Evolutionary conservation across 2,113 vertebrate genomes (phyloP).

Genomic region (Trochalopteron elliotii): DNA sequence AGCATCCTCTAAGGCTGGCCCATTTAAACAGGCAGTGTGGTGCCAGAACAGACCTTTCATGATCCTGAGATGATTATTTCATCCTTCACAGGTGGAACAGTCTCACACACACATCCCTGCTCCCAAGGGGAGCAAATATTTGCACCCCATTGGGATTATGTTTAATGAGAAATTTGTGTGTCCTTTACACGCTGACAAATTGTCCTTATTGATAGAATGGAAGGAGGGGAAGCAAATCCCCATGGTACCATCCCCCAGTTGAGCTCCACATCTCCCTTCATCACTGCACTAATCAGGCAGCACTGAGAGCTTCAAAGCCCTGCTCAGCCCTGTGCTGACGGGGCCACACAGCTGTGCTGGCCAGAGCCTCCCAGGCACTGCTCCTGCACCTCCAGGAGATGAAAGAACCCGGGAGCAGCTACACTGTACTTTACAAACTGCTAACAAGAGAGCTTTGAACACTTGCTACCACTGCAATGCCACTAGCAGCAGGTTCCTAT

Average conservation of each 20-base stretch:
- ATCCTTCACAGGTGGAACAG: background rate
- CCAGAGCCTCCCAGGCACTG: background rate
- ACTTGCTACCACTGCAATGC: background rate
- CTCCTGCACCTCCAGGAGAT: background rate
- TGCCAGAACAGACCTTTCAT: background rate
- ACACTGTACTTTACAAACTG: background rate
- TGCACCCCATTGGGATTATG: background rate
- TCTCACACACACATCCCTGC: background rate
- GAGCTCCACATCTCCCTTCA: background rate
- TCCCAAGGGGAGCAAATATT: background rate
- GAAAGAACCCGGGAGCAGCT: background rate
- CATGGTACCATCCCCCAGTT: background rate
- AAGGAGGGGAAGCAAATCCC: background rate
- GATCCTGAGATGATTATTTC: background rate
- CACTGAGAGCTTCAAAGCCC: constrained; percentile 17
- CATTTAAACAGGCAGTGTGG: background rate
- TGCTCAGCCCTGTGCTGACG: background rate
- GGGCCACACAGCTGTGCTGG: background rate
- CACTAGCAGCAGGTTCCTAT: background rate
- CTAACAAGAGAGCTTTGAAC: background rate
- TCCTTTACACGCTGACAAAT: background rate
- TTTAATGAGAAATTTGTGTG: background rate
- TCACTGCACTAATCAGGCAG: background rate
- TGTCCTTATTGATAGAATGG: background rate
- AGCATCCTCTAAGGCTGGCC: background rate